Base-by-base conservation (phyloP, 2,797 vertebrate species). In the Anniella stebbinsi region DNA sequence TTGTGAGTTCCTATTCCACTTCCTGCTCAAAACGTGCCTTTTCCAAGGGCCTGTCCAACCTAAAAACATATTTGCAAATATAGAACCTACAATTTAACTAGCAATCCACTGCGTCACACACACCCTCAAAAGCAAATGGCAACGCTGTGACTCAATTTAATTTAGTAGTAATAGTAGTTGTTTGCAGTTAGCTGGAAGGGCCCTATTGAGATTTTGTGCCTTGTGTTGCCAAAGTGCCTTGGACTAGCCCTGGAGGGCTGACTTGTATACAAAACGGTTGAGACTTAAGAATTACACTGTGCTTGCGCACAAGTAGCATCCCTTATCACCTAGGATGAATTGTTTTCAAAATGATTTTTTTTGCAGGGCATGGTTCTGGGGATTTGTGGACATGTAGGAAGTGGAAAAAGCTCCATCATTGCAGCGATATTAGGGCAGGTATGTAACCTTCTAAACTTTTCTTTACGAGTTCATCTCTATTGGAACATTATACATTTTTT, bases 371-470 rank as follows among this genome's bases (percentile, higher is more conserved):
- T 96, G 63, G 94, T 98, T 72, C 95, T 98, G 21, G 98, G 98
- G n/a, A 94, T 98, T 88, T 98, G 98, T 76, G 98, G 98, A 36
- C 98, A 98, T 30, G 97, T 98, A 0, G 98, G 98, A 3, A 98
- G 98, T 87, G 98, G 98, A 80, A 98, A 98, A 93, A 97, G 97
- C 0, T 98, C 98, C 1, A 91, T 98, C 84, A 97, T 98, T 78
- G 97, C 97, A 45, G 97, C 98, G 91, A 96, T 99, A 93, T 96
- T 98, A 80, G 98, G 98, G 89, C 98, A 98, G 97, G 98, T 98
- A 93, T 1, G 80, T 30, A 9, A 12, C 6, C 10, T 57, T 45
- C 38, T 51, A 63, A 13, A 60, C 38, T n/a, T 83, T 70, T 63
- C 1, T 60, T 17, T 23, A 38, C n/a, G 77, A 83, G 60, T 38